These are phyloP conservation scores for Pseudococcus viburni DNA, from an alignment of 2,888 invertebrate genomes.

Conservation along the genomic window DNA sequence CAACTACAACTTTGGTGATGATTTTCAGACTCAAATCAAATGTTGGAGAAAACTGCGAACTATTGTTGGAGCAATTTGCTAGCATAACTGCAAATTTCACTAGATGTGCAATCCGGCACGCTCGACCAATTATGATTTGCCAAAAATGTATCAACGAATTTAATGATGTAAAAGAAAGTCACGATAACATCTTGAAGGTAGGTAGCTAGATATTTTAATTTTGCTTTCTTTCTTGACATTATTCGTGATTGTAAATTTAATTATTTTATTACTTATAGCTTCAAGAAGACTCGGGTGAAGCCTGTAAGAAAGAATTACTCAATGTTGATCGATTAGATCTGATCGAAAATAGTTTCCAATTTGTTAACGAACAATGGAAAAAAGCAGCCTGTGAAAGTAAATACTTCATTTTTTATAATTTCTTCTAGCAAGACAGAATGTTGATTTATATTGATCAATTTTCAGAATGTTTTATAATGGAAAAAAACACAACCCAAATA, in stretches of 20 bases:
- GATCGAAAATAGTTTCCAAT: conserved; percentile 75
- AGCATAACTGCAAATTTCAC: conserved; percentile 76
- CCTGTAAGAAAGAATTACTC: conserved; percentile 75
- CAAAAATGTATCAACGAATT: conserved; percentile 76
- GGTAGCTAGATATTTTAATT: conserved; percentile 58
- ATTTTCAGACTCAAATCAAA: not conserved
- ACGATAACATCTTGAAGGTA: conserved; percentile 74
- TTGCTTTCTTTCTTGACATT: conserved; percentile 35
- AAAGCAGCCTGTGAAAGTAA: conserved; percentile 78
- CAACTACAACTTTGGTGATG: not conserved
- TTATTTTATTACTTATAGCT: conserved; percentile 69
- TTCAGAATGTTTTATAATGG: conserved; percentile 61
- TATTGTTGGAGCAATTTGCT: conserved; percentile 72
- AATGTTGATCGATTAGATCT: conserved; percentile 78
- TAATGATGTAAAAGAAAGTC: conserved; percentile 73
- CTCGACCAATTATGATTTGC: conserved; percentile 78
- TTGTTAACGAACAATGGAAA: conserved; percentile 75
- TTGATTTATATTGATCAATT: not conserved
- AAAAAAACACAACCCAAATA: conserved; percentile 29
- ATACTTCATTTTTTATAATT: not conserved
- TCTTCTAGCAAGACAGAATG: not conserved
- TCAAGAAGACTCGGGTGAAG: conserved; percentile 73
- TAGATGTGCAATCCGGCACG: conserved; percentile 76
- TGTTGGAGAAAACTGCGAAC: conserved; percentile 67
- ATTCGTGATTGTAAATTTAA: not conserved